Evolutionary conservation across 2,797 vertebrate genomes (phyloP).

Genomic region (Setipinna tenuifilis): DNA sequence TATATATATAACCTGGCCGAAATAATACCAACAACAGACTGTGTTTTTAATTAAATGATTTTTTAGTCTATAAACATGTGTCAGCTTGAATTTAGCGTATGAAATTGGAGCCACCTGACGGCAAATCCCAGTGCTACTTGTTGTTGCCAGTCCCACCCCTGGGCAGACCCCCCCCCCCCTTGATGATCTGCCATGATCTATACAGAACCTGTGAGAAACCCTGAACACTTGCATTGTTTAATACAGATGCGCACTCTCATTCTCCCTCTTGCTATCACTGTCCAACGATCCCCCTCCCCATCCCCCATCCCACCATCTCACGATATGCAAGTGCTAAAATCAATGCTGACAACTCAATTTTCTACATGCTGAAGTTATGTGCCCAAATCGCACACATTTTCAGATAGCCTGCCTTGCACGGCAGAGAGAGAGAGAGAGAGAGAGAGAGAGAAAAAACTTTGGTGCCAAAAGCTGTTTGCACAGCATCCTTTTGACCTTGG

Average conservation of each 20-base stretch:
- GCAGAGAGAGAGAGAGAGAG: constrained; percentile 23
- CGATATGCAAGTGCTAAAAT: constrained; percentile 68
- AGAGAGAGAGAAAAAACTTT: constrained; percentile 55
- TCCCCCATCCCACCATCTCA: not conserved
- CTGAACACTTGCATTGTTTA: not conserved
- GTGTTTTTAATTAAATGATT: no score
- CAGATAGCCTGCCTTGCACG: constrained; percentile 60
- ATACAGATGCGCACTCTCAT: not conserved
- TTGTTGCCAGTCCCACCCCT: no score
- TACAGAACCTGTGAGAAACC: not conserved
- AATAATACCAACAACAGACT: no score
- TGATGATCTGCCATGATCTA: not conserved
- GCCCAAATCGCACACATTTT: constrained; percentile 66
- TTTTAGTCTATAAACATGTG: no score
- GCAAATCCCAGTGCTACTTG: no score
- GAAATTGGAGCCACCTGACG: no score
- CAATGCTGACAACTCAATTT: constrained; percentile 78
- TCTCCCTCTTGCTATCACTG: not conserved
- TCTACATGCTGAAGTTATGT: constrained; percentile 60
- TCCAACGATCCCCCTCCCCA: no score
- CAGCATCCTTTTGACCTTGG: constrained; percentile 78
- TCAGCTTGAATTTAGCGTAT: no score
- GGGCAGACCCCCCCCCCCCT: no score
- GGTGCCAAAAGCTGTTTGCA: constrained; percentile 74
- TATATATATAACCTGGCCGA: no score